A percentile compares a stretch with the other conserved stretches of the same genome.
Conservation (phyloP, 2,797 vertebrate species). For the Furcifer pardalis region DNA sequence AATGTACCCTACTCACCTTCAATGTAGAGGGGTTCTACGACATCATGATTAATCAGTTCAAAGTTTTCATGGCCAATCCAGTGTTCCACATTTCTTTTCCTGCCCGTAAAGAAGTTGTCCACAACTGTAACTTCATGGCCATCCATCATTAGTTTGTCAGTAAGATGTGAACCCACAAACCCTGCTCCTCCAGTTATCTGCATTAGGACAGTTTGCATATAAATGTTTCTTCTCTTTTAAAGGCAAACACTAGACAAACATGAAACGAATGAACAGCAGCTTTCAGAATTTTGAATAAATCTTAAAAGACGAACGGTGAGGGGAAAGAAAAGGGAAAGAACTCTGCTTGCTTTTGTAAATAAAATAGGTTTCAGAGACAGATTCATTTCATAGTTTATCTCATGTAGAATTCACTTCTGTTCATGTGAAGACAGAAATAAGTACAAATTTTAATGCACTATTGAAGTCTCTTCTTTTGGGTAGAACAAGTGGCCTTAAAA, state of each 20-base stretch:
- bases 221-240: constrained; percentile 71
- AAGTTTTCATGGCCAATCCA: constrained; percentile 99
- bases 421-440: not conserved
- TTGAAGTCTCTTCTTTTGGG: not conserved
- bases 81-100: constrained; percentile 98
- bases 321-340: constrained; percentile 17
- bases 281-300: constrained; percentile 53
- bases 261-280: constrained; percentile 58
- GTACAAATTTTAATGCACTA: not conserved
- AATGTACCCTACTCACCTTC: constrained; percentile 83
- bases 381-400: not conserved
- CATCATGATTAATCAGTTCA: constrained; percentile 98
- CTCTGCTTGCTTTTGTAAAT: constrained; percentile 25
- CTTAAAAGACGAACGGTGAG: constrained; percentile 34
- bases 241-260: constrained; percentile 72
- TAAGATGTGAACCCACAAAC: constrained; percentile 97
- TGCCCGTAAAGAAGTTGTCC: constrained; percentile 99
- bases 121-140: constrained; percentile 98
- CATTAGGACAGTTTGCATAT: constrained; percentile 67
- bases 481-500: not conserved
- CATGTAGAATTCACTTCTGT: not conserved
- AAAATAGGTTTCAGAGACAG: not conserved
- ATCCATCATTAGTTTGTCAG: constrained; percentile 99
- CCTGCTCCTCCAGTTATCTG: constrained; percentile 94
- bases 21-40: constrained; percentile 97